Percentiles rank a stretch among this genome's conserved stretches.
Evolutionary conservation across 2,113 vertebrate genomes (phyloP).

Genomic region (Pogonocichla stellata): DNA sequence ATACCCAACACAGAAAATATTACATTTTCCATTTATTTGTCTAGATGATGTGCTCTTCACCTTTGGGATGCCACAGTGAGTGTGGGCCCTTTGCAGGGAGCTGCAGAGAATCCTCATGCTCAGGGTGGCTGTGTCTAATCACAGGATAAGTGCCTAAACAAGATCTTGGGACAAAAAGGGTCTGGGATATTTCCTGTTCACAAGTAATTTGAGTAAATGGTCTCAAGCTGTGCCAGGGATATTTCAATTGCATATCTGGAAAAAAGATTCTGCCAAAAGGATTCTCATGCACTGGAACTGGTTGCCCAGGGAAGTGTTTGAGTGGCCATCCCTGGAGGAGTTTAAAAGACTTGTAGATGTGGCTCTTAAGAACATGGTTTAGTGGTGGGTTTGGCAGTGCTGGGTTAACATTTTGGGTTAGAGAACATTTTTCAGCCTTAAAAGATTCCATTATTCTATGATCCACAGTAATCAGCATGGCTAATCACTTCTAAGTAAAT

Average conservation of each 20-base stretch:
- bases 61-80: not conserved
- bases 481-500: not conserved
- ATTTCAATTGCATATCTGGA: not conserved
- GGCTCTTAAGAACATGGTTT: not conserved
- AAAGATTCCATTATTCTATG: not conserved
- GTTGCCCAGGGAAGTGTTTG: not conserved
- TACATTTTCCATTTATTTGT: not conserved
- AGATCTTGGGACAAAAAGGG: not conserved
- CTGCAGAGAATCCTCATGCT: not conserved
- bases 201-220: not conserved
- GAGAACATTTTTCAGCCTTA: not conserved
- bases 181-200: not conserved
- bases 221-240: not conserved
- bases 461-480: not conserved
- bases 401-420: not conserved
- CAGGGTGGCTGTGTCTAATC: not conserved
- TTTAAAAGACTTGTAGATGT: not conserved
- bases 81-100: not conserved
- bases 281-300: not conserved
- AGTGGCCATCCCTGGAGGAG: rapidly evolving
- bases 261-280: not conserved
- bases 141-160: not conserved
- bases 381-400: not conserved
- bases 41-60: rapidly evolving
- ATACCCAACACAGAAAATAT: not conserved